phyloP scores from a whole-genome alignment of 2,797 vertebrate species.

The Coendou prehensilis region DNA sequence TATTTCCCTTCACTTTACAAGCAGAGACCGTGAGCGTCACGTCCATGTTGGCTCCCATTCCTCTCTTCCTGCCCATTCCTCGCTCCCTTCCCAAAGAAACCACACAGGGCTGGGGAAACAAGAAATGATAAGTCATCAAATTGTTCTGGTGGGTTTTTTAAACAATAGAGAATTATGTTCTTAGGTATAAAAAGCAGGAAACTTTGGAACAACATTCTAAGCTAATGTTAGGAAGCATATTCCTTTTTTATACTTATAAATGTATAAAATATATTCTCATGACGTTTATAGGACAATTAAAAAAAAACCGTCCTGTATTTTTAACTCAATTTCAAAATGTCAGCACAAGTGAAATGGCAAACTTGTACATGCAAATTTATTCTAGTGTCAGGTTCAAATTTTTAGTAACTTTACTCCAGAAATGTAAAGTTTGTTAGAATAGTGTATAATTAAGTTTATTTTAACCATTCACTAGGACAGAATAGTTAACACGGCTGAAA shows the following conservation, averaged over 20 bases:
- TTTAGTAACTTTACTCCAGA: slow-evolving; percentile 46
- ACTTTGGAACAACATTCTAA: neutral
- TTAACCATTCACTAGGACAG: slow-evolving; percentile 33
- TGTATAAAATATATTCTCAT: neutral
- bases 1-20: slow-evolving; percentile 5
- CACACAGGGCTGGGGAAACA: neutral
- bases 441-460: neutral
- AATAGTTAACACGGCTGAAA: neutral
- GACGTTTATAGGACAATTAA: slow-evolving; percentile 18
- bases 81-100: neutral
- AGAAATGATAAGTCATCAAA: neutral
- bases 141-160: neutral
- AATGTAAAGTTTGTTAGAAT: slow-evolving; percentile 39
- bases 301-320: slow-evolving; percentile 10
- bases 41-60: neutral
- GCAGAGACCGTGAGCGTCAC: neutral
- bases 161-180: slow-evolving; percentile 25
- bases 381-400: slow-evolving; percentile 26
- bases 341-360: slow-evolving; percentile 43
- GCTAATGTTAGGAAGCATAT: slow-evolving; percentile 6
- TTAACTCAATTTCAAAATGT: slow-evolving; percentile 60
- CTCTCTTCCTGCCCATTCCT: neutral
- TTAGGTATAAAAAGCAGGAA: neutral
- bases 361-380: slow-evolving; percentile 2
- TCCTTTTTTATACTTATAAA: neutral